Evolutionary conservation across 2,113 vertebrate species (phyloP).

Genomic region (Gasterosteus aculeatus): DNA sequence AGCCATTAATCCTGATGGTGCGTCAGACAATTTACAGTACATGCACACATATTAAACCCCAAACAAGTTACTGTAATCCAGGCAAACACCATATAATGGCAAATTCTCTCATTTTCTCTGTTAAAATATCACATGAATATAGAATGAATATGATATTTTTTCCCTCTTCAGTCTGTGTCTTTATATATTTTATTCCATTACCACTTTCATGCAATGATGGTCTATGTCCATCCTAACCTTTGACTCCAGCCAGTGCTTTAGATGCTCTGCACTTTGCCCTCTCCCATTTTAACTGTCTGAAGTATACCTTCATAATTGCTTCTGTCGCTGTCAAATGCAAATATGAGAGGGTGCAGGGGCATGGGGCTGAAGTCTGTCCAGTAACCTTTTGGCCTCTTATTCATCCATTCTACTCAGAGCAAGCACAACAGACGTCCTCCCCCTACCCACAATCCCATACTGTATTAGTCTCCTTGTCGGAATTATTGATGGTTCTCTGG

Average conservation of each 20-base stretch:
- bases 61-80: neutral
- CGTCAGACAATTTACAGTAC: conserved; percentile 27
- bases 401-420: conserved; percentile 73
- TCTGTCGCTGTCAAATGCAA: conserved; percentile 78
- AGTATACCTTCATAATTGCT: conserved; percentile 85
- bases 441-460: conserved; percentile 73
- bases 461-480: conserved; percentile 81
- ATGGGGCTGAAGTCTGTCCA: conserved; percentile 69
- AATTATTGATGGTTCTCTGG: conserved; percentile 78
- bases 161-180: conserved; percentile 57
- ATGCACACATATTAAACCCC: conserved; percentile 23
- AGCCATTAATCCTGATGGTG: conserved; percentile 59
- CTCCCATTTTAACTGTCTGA: conserved; percentile 82
- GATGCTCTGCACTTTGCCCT: conserved; percentile 82
- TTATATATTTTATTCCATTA: conserved; percentile 71
- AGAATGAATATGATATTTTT: conserved; percentile 13
- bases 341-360: conserved; percentile 71
- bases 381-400: conserved; percentile 81
- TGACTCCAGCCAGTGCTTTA: conserved; percentile 80
- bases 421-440: conserved; percentile 58
- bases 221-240: conserved; percentile 78
- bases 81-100: conserved; percentile 15
- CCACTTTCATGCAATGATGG: conserved; percentile 52
- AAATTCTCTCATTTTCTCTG: conserved; percentile 20
- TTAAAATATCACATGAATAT: conserved; percentile 27